Percentiles rank a stretch among this genome's conserved stretches.
Evolutionary conservation across 2,888 invertebrate genomes (phyloP).

Genomic region (Drosophila subsilvestris): DNA sequence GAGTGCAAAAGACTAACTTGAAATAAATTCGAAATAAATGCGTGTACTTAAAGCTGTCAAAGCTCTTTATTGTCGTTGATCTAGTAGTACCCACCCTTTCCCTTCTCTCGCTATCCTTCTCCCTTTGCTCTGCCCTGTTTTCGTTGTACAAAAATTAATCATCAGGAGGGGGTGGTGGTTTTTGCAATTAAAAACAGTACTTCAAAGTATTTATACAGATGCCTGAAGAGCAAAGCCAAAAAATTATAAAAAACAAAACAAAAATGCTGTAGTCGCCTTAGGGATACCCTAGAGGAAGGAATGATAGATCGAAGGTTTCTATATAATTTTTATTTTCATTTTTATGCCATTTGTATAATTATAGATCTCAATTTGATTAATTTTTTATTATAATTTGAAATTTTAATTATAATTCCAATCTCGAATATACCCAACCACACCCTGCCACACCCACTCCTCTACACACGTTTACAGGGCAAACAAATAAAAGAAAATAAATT

Average conservation of each 20-base stretch:
- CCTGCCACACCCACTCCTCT: too few species aligned
- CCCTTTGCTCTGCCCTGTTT: neutral
- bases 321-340: too few species aligned
- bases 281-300: neutral
- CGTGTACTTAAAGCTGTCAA: neutral
- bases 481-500: neutral
- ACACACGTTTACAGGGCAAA: neutral
- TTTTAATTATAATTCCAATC: neutral
- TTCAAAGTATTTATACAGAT: slow-evolving; percentile 23
- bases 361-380: too few species aligned
- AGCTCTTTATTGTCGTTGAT: neutral
- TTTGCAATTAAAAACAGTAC: slow-evolving; percentile 13
- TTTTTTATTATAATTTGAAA: neutral
- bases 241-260: neutral
- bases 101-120: neutral
- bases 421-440: too few species aligned
- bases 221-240: neutral
- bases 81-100: neutral
- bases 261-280: neutral
- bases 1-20: slow-evolving; percentile 26
- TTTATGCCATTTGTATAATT: too few species aligned
- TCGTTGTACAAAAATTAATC: neutral
- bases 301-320: too few species aligned
- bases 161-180: slow-evolving; percentile 8
- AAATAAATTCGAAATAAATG: slow-evolving; percentile 14